Base-by-base conservation (phyloP, 2,797 vertebrate genomes). In the Pachyuromys duprasi region DNA sequence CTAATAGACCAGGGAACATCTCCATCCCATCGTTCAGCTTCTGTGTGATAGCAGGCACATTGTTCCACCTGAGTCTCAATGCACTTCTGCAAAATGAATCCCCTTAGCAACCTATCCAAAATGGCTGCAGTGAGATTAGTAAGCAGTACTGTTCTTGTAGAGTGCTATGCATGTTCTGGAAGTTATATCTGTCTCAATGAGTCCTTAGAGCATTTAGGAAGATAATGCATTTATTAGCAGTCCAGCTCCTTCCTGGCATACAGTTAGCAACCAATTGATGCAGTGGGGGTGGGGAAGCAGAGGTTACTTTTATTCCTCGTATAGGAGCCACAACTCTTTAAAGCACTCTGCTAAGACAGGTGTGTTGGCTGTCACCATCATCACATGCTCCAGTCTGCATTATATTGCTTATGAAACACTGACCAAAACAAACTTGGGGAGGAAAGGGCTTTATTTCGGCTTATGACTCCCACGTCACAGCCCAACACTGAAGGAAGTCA, bases 301-400 rank as follows among this genome's bases (percentile, higher is more conserved):
- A 8, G 1, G 1, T 8, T 42, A 55, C 62, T 76, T 57, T 45
- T 13, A 33, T 53, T 70, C 88, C 86, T 84, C 55, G 55, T 8
- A 0, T 0, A 8, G 22, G 5, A 1, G 60, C 42, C 70, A 36
- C 6, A 1, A 57, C 42, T 45, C 67, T 53, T 57, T 0, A 0
- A 60, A 82, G 78, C 76, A 24, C 22, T 18, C 49, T 24, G 42
- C 36, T 4, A 7, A 55, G 42, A 9, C 79, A 36, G 22, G 49
- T 57, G 3, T 24, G 39, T 69, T 33, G 4, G 8, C 49, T 15
- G 1, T 39, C 9, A 39, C 76, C 3, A 6, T 8, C 0, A 2
- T 8, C 53, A 84, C 28, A 0, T 20, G 81, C 31, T 33, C 81
- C 39, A 4, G 39, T 20, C 45, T 20, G 11, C 62, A 45, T 45